Evolutionary conservation across 2,113 vertebrate species (phyloP).

Genomic region (Propithecus coquereli): DNA sequence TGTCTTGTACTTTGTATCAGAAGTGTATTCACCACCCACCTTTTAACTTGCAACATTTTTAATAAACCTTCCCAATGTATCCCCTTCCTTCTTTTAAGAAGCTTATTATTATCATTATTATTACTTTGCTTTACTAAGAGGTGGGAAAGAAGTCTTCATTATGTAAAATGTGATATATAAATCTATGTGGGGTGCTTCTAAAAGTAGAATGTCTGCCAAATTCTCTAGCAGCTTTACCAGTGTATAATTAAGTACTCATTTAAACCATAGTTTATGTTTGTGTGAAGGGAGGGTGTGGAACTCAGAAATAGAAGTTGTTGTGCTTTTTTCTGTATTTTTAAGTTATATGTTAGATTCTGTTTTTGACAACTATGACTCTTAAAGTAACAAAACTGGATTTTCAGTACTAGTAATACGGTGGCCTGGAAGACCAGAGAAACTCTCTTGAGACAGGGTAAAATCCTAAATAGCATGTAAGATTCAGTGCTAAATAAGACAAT

Average conservation of each 20-base stretch:
- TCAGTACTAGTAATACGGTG: background rate
- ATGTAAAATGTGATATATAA: conserved; percentile 68
- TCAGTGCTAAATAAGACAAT: background rate
- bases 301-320: conserved; percentile 69
- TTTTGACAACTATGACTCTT: conserved; percentile 48
- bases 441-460: background rate
- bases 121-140: conserved; percentile 49
- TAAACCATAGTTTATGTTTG: conserved; percentile 66
- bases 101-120: conserved; percentile 61
- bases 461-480: background rate
- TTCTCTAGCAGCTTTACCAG: conserved; percentile 54
- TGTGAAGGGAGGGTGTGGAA: conserved; percentile 50
- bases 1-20: background rate
- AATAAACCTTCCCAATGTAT: background rate
- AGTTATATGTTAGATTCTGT: conserved; percentile 51
- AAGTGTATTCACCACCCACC: background rate
- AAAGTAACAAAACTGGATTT: conserved; percentile 24
- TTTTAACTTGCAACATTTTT: background rate
- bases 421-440: background rate
- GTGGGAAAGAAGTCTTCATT: conserved; percentile 59
- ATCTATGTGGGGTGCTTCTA: conserved; percentile 53
- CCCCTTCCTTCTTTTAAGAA: conserved; percentile 26
- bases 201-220: conserved; percentile 69
- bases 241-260: conserved; percentile 69
- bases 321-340: conserved; percentile 41